phyloP scores from a whole-genome alignment of 64 coral and sea anemone genomes.

The Dendrophyllia cribrosa region DNA sequence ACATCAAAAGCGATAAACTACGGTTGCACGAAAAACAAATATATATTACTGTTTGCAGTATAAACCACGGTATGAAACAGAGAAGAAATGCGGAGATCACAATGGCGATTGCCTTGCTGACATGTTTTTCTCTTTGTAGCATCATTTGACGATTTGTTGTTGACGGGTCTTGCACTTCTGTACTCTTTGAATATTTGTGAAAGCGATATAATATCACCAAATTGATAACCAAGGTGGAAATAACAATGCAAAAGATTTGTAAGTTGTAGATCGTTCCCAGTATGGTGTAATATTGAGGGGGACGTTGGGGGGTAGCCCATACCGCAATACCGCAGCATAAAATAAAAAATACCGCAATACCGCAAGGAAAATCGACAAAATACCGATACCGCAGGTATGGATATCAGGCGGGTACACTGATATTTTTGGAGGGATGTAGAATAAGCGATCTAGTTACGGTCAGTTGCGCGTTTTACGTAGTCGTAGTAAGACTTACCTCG shows the following conservation, averaged over 20 bases:
- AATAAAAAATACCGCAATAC: too few relatives aligned
- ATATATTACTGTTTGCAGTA: background rate
- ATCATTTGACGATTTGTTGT: background rate
- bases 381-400: too few relatives aligned
- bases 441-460: too few relatives aligned
- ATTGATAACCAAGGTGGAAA: background rate
- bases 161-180: background rate
- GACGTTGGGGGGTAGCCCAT: too few relatives aligned
- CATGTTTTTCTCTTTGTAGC: conserved; percentile 19
- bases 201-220: background rate
- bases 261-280: background rate
- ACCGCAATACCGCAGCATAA: too few relatives aligned
- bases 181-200: background rate
- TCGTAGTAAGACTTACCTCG: too few relatives aligned
- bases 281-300: too few relatives aligned
- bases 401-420: too few relatives aligned
- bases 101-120: background rate
- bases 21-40: background rate
- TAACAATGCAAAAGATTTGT: background rate
- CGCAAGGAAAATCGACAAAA: too few relatives aligned
- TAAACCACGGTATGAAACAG: conserved; percentile 7
- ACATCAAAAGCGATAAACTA: background rate
- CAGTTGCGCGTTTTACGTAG: too few relatives aligned
- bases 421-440: too few relatives aligned
- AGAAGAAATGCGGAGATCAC: background rate